phyloP scores from a whole-genome alignment of 2,797 vertebrate species.

The Carduelis carduelis region DNA sequence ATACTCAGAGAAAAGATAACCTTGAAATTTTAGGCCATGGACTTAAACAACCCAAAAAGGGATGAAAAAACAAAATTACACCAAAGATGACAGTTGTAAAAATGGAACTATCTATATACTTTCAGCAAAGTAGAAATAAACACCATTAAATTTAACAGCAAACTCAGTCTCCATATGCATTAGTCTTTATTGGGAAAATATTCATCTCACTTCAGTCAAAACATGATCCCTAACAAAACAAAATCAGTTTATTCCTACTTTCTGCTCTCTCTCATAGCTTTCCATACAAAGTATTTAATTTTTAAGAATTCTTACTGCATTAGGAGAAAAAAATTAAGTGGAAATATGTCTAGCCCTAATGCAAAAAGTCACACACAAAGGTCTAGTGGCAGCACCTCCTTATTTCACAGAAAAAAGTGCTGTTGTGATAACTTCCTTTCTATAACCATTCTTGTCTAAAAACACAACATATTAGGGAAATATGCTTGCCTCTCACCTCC shows the following conservation, averaged over 20 bases:
- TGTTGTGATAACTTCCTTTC: slow-evolving; percentile 1
- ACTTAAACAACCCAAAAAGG: background rate
- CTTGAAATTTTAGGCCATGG: background rate
- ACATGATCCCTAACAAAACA: background rate
- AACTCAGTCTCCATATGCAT: background rate
- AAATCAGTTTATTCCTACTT: background rate
- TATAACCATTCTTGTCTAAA: background rate
- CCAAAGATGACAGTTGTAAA: background rate
- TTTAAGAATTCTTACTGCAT: slow-evolving; percentile 6
- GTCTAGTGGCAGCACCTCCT: background rate
- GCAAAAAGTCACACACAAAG: slow-evolving; percentile 6
- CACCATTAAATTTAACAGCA: background rate
- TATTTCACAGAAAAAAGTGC: background rate
- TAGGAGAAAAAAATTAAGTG: background rate
- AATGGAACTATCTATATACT: background rate
- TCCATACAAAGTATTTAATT: background rate
- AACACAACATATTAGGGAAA: background rate
- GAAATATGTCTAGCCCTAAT: slow-evolving; percentile 10
- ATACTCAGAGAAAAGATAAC: background rate
- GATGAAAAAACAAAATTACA: background rate
- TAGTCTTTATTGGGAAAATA: slow-evolving; percentile 29
- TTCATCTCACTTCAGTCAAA: slow-evolving; percentile 34
- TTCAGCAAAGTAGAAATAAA: background rate
- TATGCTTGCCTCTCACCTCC: background rate
- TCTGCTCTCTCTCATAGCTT: background rate